Evolutionary conservation across 2,113 vertebrate genomes (phyloP), one percentile per base, ranked within the genome.

Genomic region (Pachypanchax playfairii): DNA sequence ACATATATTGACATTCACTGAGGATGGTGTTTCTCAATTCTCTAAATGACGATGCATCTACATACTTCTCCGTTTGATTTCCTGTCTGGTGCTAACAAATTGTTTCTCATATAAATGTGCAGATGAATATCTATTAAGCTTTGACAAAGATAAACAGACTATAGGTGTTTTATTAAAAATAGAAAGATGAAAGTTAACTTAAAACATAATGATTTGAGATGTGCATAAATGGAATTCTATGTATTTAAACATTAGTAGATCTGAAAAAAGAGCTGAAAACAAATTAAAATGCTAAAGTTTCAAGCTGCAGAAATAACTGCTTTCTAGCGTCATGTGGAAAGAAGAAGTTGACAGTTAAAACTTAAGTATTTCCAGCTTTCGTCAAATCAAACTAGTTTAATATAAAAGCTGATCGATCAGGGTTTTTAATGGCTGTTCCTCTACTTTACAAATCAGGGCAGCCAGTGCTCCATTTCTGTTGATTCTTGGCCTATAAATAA

Each of bases 41-140:
- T 73, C n/a, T 60, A 64, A 76, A 75, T 69, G 62, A 56, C 41
- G 3, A 10, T 17, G 44, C 65, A 36, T 87, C 63, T 80, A 74
- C 65, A 17, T 35, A 36, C 50, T 53, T 67, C 38, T 61, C 46
- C n/a, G 3, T 63, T 74, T 62, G 21, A 77, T 70, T 75, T 78
- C 39, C 74, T 65, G 38, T 49, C 54, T 65, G 44, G 52, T 46
- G 38, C 73, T 59, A 51, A 53, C 53, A 62, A 48, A 70, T 61
- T 52, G 41, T 59, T 67, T 56, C 29, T 51, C 50, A 31, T 49
- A 8, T 36, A 61, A 42, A 18, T 44, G 6, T 35, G 18, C 47
- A 55, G 73, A 74, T 70, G 61, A 64, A 75, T 74, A 60, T 74
- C 56, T 70, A 51, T 61, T 56, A 65, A 51, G 63, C 55, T 26